Conservation (phyloP, 2,888 invertebrate species). For the Lingula anatina region DNA sequence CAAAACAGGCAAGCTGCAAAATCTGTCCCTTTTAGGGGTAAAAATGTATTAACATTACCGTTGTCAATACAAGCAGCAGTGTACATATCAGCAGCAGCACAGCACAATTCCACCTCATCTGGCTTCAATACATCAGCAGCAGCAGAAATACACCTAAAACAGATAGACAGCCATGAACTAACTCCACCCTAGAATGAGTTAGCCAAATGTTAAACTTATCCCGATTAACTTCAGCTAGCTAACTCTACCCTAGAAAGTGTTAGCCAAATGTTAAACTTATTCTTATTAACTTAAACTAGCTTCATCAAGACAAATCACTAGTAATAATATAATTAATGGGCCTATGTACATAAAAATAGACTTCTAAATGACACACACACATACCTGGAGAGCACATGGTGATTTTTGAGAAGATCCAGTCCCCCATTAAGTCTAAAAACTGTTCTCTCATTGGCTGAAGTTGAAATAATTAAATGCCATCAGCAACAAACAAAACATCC, state of each 20-base stretch:
- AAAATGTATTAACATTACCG: too few relatives aligned
- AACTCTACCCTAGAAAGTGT: too few relatives aligned
- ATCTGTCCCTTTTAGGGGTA: too few relatives aligned
- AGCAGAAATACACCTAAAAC: slow-evolving; percentile 26
- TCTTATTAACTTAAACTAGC: too few relatives aligned
- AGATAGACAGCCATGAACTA: background rate
- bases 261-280: too few relatives aligned
- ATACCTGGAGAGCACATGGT: slow-evolving; percentile 20
- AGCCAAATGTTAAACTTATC: too few relatives aligned
- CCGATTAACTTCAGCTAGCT: too few relatives aligned
- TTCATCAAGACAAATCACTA: too few relatives aligned
- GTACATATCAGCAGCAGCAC: slow-evolving; percentile 27
- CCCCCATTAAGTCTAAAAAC: slow-evolving; percentile 38
- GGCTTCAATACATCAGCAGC: slow-evolving; percentile 27
- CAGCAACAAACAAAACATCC: too few relatives aligned
- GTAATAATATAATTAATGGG: too few relatives aligned
- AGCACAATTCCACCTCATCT: slow-evolving; percentile 38
- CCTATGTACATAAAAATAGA: too few relatives aligned
- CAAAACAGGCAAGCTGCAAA: too few relatives aligned
- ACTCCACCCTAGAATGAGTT: background rate
- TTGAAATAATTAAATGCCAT: background rate
- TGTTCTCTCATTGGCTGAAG: slow-evolving; percentile 31
- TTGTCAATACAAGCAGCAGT: slow-evolving; percentile 35
- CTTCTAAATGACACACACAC: background rate
- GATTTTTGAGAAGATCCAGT: slow-evolving; percentile 16